phyloP scores from a whole-genome alignment of 2,797 vertebrate genomes.

The Potorous gilbertii region DNA sequence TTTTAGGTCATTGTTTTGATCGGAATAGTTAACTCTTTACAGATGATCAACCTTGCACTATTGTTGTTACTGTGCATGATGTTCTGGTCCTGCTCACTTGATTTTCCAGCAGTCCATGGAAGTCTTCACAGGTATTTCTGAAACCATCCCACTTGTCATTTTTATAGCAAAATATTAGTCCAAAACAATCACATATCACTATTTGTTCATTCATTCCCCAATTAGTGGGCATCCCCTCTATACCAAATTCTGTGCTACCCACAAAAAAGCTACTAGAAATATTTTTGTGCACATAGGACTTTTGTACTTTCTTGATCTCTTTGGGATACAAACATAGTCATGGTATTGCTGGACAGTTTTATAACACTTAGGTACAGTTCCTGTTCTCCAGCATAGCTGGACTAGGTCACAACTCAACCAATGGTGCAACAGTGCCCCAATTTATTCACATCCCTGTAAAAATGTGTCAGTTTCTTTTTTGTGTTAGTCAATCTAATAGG shows the following conservation, averaged over 20 bases:
- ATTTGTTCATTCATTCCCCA: not conserved
- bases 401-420: not conserved
- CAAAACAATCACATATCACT: not conserved
- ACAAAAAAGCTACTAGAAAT: not conserved
- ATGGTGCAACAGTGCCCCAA: not conserved
- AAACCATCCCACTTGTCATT: too few relatives aligned
- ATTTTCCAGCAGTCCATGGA: too few relatives aligned
- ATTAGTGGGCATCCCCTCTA: not conserved
- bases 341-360: not conserved
- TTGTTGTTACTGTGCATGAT: too few relatives aligned
- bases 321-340: not conserved
- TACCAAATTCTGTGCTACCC: not conserved
- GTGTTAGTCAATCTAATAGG: not conserved
- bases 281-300: not conserved
- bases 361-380: not conserved
- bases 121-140: too few relatives aligned
- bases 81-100: too few relatives aligned
- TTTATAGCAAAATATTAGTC: too few relatives aligned
- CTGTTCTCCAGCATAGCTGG: not conserved
- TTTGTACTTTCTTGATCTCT: not conserved
- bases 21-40: too few relatives aligned
- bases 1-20: too few relatives aligned
- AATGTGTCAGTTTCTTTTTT: not conserved
- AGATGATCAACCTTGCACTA: too few relatives aligned
- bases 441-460: not conserved